Percentiles rank a stretch among this genome's conserved stretches.
phyloP scores from a whole-genome alignment of 2,797 vertebrate genomes.

The Lateolabrax maculatus region DNA sequence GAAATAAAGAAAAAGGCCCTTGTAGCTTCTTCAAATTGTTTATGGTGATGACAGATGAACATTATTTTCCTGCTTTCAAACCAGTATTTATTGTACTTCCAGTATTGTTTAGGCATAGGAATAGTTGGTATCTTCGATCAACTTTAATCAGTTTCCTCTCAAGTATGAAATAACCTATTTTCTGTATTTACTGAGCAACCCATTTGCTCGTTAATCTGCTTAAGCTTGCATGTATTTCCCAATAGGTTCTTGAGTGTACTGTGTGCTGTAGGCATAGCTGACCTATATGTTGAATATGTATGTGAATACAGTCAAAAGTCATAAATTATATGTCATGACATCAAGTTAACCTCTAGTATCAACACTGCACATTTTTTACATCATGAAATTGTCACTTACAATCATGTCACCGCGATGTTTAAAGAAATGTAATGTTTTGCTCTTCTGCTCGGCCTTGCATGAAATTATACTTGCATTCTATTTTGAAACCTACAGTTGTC shows the following conservation, averaged over 20 bases:
- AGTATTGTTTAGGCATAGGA: neutral
- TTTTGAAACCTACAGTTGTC: neutral
- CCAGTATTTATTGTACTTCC: neutral
- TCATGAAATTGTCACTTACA: neutral
- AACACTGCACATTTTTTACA: neutral
- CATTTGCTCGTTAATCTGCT: neutral
- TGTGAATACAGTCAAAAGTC: neutral
- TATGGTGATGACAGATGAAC: neutral
- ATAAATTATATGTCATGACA: neutral
- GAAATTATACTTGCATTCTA: neutral
- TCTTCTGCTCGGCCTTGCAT: neutral
- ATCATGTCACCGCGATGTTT: neutral
- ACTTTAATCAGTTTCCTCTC: neutral
- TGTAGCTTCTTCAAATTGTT: neutral
- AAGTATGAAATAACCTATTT: neutral
- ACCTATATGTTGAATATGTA: slow-evolving; percentile 9
- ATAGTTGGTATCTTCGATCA: neutral
- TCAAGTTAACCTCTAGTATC: neutral
- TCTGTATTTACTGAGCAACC: neutral
- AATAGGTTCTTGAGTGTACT: neutral
- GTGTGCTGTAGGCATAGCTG: neutral
- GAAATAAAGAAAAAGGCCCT: neutral
- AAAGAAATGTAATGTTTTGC: neutral
- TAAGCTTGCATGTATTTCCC: slow-evolving; percentile 8
- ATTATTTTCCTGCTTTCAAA: neutral